phyloP scores from a whole-genome alignment of 1,140 invertebrate species.

The Drosophila oshimai region DNA sequence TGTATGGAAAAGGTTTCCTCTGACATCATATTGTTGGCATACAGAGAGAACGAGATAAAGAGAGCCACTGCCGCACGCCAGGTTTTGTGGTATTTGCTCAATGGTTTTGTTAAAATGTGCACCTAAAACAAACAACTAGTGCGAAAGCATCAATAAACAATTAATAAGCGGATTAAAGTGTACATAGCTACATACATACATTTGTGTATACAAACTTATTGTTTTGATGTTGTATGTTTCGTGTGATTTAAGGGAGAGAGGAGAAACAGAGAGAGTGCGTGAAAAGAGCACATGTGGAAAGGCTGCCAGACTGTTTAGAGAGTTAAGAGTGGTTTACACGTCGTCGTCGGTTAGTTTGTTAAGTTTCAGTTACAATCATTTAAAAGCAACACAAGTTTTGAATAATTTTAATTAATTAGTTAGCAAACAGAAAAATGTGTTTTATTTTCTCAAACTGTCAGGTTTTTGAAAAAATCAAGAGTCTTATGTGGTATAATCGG shows the following conservation, averaged over 20 bases:
- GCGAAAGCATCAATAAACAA: background rate
- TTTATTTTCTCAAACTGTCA: no score
- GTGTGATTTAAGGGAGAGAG: slow-evolving; percentile 25
- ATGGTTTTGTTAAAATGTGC: background rate
- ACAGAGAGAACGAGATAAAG: background rate
- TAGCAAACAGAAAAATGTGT: no score
- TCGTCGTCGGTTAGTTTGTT: background rate
- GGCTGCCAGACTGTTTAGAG: slow-evolving; percentile 10
- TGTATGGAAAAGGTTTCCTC: slow-evolving; percentile 8
- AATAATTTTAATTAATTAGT: no score
- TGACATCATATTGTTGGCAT: slow-evolving; percentile 12
- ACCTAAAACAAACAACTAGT: background rate
- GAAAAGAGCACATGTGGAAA: slow-evolving; percentile 18
- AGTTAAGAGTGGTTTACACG: slow-evolving; percentile 10
- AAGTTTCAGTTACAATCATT: background rate
- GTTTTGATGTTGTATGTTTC: slow-evolving; percentile 34
- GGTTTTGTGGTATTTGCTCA: background rate
- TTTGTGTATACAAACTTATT: slow-evolving; percentile 24
- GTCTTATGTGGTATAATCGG: no score
- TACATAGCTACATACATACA: background rate
- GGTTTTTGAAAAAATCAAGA: no score
- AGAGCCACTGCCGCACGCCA: background rate
- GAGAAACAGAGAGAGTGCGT: slow-evolving; percentile 1
- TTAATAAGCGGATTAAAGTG: background rate
- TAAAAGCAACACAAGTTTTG: background rate